Percentiles rank a stretch among this genome's conserved stretches.
These are phyloP conservation scores for Tinea pellionella DNA, from an alignment of 2,888 invertebrate species.

Conservation along the genomic window DNA sequence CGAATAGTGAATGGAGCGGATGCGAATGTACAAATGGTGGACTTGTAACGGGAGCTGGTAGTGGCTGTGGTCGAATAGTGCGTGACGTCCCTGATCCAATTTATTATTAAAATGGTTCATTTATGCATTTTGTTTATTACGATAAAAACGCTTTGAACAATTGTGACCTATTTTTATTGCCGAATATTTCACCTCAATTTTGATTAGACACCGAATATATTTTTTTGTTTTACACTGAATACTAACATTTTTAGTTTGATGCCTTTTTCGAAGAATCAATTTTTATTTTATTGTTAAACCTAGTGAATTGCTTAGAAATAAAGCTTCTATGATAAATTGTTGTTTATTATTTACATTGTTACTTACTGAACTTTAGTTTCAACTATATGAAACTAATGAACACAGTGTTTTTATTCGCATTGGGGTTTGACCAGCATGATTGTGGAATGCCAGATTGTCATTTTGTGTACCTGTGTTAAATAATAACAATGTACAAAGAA, in stretches of 20 bases:
- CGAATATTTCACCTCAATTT: neutral
- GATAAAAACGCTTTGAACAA: neutral
- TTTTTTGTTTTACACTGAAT: neutral
- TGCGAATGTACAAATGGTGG: no score
- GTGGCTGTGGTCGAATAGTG: no score
- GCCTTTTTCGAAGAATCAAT: neutral
- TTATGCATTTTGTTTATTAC: no score
- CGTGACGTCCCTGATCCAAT: no score
- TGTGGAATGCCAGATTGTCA: neutral
- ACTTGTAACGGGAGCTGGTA: no score
- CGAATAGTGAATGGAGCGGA: no score
- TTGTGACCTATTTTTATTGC: neutral
- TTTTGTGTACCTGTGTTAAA: neutral
- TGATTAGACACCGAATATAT: neutral
- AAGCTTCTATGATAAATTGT: neutral
- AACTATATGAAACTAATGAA: neutral
- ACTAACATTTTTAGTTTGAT: neutral
- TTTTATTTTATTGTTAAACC: neutral
- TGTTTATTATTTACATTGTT: neutral
- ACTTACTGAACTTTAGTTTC: neutral
- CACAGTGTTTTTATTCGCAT: no score
- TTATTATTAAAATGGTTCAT: no score
- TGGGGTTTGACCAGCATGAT: neutral
- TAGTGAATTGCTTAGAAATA: neutral
- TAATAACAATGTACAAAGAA: neutral